Base-by-base conservation (phyloP, 2,888 invertebrate genomes). In the Chymomyza procnemis region DNA sequence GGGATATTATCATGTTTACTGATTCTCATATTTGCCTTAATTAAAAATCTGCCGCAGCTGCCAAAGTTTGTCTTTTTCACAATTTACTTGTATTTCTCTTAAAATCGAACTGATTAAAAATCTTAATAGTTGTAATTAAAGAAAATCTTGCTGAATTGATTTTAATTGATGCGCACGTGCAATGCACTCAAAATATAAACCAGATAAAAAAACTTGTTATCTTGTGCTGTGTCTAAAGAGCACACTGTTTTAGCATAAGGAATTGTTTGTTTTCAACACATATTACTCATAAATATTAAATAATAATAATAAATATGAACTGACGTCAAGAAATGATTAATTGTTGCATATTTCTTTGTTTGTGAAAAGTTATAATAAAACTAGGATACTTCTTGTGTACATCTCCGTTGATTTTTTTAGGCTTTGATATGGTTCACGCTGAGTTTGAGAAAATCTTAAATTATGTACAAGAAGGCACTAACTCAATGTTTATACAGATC, bases 111-210 rank as follows among this genome's bases (percentile, higher is more conserved):
- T 9, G 2, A 12, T 41, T 41, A 41, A 12, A 12, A 41, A 9
- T 41, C 34, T 41, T 41, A 41, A 5, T 9, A 50, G 4, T 8
- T 16, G 2, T 21, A 54, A 54, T 21, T 8, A 55, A 22, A 1
- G 6, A 19, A 57, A 65, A 64, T 76, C 22, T 41, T 68, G 56
- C 52, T 70, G 56, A 85, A 85, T 83, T 83, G 80, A 68, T 69
- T 69, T 78, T 19, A 80, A 80, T 83, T 80, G 52, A 41, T n/a
- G 0, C 74, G 76, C 81, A 81, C 76, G 83, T 81, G 81, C 80
- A 80, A 75, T 75, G 85, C 65, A 80, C 83, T 41, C 66, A 47
- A 12, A 14, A 26, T 18, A 41, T 41, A 61, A 50, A 55, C 50
- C 18, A 50, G 50, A 18, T 50, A 50, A 0, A 9, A 41, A 34